Conservation (phyloP, 1,140 invertebrate species). For the Drosophila paulistorum region DNA sequence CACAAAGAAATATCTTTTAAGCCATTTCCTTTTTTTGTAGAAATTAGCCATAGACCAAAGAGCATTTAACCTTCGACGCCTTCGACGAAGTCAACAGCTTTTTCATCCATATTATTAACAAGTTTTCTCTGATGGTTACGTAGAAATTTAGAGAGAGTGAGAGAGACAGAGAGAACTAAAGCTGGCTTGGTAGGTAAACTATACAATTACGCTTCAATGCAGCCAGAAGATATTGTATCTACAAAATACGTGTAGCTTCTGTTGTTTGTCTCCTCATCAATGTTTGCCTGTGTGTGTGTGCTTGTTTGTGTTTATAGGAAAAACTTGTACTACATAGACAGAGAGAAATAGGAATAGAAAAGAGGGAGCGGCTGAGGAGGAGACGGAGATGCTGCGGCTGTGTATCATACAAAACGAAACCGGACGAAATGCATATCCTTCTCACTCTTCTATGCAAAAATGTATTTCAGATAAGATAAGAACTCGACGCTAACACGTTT, state of each 20-base stretch:
- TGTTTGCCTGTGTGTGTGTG: slow-evolving; percentile 13
- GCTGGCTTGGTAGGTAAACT: slow-evolving; percentile 46
- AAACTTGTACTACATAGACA: slow-evolving; percentile 22
- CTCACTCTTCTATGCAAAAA: slow-evolving; percentile 48
- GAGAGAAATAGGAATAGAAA: not conserved
- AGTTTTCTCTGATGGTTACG: slow-evolving; percentile 7
- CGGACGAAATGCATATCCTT: slow-evolving; percentile 32
- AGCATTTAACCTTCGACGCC: slow-evolving; percentile 36
- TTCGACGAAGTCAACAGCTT: slow-evolving; percentile 30
- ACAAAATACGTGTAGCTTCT: slow-evolving; percentile 50
- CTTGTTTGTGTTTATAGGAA: slow-evolving; percentile 32
- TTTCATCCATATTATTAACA: slow-evolving; percentile 50
- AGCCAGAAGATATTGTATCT: slow-evolving; percentile 74
- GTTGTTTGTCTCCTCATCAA: slow-evolving; percentile 19
- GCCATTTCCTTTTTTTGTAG: not conserved
- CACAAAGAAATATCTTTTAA: no score
- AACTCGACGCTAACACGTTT: slow-evolving; percentile 39
- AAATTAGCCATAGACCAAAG: slow-evolving; percentile 12
- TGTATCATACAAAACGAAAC: slow-evolving; percentile 42
- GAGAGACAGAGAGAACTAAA: slow-evolving; percentile 19
- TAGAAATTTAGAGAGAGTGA: slow-evolving; percentile 12
- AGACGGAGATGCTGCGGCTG: slow-evolving; percentile 27
- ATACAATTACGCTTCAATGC: slow-evolving; percentile 74
- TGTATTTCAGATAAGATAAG: slow-evolving; percentile 42
- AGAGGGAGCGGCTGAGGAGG: no score